Evolutionary conservation across 2,888 invertebrate genomes (phyloP).

Genomic region (Melinopterus prodromus): DNA sequence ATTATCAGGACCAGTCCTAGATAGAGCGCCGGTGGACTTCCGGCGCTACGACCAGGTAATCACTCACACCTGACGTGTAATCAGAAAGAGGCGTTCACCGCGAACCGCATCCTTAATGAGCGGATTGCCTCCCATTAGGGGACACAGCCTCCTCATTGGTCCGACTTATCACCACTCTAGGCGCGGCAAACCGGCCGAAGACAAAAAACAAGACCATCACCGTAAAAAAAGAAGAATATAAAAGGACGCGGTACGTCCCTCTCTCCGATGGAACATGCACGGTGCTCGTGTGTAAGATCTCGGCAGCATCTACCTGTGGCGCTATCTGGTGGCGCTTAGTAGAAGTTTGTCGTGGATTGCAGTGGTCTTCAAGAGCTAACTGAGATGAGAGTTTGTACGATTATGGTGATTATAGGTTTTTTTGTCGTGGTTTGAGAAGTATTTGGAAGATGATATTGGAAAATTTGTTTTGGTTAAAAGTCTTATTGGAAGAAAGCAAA

Average conservation of each 20-base stretch:
- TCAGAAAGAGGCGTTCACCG: conserved; percentile 60
- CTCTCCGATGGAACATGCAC: not conserved
- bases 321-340: conserved; percentile 17
- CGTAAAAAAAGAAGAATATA: conserved; percentile 40
- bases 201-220: conserved; percentile 22
- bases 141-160: conserved; percentile 54
- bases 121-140: conserved; percentile 47
- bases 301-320: not conserved
- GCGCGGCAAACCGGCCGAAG: conserved; percentile 39
- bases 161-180: conserved; percentile 46
- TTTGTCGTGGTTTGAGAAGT: not conserved
- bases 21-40: conserved; percentile 53
- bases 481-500: too few species aligned
- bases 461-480: too few species aligned
- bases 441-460: not conserved
- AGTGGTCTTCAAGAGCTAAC: not conserved
- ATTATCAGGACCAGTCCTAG: conserved; percentile 52
- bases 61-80: conserved; percentile 61
- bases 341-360: not conserved
- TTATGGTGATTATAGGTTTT: too few species aligned
- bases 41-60: conserved; percentile 58
- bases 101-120: conserved; percentile 58
- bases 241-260: conserved; percentile 5
- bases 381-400: too few species aligned
- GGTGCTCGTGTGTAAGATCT: not conserved